These are phyloP conservation scores for Pimephales promelas DNA, from an alignment of 2,113 vertebrate species.

Conservation along the genomic window DNA sequence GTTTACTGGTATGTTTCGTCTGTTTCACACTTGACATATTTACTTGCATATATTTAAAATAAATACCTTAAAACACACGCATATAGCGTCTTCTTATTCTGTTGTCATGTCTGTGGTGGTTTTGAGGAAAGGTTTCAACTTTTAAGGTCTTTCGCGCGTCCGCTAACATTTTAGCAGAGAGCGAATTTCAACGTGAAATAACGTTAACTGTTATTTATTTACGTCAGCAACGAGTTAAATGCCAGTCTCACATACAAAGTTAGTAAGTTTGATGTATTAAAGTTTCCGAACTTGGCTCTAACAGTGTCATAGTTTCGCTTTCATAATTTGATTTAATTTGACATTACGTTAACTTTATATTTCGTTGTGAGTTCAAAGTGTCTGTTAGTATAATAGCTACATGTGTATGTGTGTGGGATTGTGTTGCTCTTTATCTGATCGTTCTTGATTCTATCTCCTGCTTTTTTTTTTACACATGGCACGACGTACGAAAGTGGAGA, in stretches of 20 bases:
- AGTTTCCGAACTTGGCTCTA: neutral
- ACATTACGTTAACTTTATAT: neutral
- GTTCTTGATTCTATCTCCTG: too few species aligned
- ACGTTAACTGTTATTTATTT: neutral
- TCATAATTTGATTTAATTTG: neutral
- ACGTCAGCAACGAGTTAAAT: neutral
- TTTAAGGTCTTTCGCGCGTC: neutral
- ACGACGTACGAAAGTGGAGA: neutral
- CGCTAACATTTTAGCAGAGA: conserved; percentile 2
- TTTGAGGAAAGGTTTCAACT: neutral
- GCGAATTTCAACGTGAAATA: neutral
- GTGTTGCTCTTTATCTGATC: neutral
- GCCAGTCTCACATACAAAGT: neutral
- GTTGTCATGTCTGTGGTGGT: neutral
- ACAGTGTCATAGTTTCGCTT: neutral
- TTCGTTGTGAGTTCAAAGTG: neutral
- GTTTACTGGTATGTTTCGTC: neutral
- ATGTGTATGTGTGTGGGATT: neutral
- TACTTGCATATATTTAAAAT: neutral
- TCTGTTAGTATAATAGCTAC: neutral
- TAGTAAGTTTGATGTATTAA: neutral
- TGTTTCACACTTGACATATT: neutral
- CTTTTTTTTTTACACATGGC: neutral
- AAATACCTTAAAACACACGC: too few species aligned
- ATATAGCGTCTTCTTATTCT: too few species aligned